Evolutionary conservation across 2,888 invertebrate genomes (phyloP).

Genomic region (Cryptocheilus praepositus): DNA sequence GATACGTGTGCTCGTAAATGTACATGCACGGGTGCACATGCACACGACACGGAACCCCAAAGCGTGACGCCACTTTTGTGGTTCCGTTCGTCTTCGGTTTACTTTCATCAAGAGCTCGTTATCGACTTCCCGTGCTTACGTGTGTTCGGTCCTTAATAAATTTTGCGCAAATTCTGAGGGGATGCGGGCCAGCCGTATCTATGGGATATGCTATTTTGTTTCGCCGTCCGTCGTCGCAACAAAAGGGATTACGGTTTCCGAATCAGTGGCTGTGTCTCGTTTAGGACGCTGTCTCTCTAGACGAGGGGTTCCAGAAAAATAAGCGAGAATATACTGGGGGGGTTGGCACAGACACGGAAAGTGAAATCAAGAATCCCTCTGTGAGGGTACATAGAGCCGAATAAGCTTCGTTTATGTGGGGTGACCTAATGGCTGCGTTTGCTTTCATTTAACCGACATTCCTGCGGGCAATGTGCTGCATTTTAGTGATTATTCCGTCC

Average conservation of each 20-base stretch:
- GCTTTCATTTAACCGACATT: slow-evolving; percentile 37
- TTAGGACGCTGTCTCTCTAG: slow-evolving; percentile 25
- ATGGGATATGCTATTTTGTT: slow-evolving; percentile 56
- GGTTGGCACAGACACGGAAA: slow-evolving; percentile 8
- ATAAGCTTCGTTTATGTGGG: slow-evolving; percentile 35
- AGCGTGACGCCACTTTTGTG: too few species aligned
- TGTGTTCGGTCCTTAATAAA: too few species aligned
- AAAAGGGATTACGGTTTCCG: slow-evolving; percentile 64
- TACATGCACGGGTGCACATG: too few species aligned
- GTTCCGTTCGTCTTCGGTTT: too few species aligned
- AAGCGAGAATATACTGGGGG: neutral
- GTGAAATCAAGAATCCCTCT: slow-evolving; percentile 4
- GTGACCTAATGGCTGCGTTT: slow-evolving; percentile 47
- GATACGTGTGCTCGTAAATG: too few species aligned
- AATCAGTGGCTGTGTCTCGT: slow-evolving; percentile 52
- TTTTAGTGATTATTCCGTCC: too few species aligned
- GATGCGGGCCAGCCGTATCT: slow-evolving; percentile 1
- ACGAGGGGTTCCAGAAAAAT: slow-evolving; percentile 21
- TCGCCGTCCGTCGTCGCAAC: slow-evolving; percentile 43
- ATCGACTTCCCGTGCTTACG: too few species aligned
- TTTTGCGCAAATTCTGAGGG: too few species aligned
- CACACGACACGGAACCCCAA: too few species aligned
- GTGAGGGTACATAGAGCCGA: slow-evolving; percentile 10
- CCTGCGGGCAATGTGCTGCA: too few species aligned
- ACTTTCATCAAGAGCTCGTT: too few species aligned